Evolutionary conservation across 2,113 vertebrate species (phyloP).

Genomic region (Chascanopsetta lugubris): DNA sequence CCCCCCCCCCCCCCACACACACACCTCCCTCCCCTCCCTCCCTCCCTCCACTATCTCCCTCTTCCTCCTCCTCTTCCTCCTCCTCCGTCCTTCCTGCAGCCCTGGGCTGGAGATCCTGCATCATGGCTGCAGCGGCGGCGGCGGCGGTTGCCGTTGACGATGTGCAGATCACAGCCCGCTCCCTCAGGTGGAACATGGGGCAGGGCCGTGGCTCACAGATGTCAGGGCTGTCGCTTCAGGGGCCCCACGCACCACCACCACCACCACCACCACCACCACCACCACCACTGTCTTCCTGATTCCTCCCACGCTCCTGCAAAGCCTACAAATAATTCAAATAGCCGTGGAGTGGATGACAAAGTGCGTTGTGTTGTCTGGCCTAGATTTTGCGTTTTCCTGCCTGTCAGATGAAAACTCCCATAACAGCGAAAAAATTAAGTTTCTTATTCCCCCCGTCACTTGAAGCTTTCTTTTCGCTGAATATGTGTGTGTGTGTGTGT

Average conservation of each 20-base stretch:
- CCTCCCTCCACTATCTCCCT: no score
- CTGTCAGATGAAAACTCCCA: constrained; percentile 11
- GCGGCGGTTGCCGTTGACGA: no score
- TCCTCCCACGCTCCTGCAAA: not conserved
- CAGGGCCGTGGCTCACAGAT: constrained; percentile 12
- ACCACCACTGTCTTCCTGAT: constrained; percentile 4
- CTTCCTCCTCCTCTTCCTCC: no score
- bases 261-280: not conserved
- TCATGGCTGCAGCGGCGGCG: no score
- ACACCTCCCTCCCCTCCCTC: no score
- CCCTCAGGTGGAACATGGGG: constrained; percentile 23
- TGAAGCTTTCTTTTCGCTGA: not conserved
- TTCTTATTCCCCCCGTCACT: not conserved
- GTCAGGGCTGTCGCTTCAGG: not conserved
- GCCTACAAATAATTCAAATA: constrained; percentile 21
- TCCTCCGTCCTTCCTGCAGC: no score
- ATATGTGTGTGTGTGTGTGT: not conserved
- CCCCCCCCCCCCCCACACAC: no score
- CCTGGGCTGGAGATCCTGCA: no score
- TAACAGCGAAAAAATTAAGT: not conserved
- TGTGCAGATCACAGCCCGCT: no score
- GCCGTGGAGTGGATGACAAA: not conserved
- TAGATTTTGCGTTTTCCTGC: not conserved
- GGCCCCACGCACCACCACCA: constrained; percentile 1
- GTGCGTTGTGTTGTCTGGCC: not conserved